Percentiles rank a stretch among this genome's conserved stretches.
phyloP scores from a whole-genome alignment of 2,113 vertebrate species.

The Xenus cinereus region DNA sequence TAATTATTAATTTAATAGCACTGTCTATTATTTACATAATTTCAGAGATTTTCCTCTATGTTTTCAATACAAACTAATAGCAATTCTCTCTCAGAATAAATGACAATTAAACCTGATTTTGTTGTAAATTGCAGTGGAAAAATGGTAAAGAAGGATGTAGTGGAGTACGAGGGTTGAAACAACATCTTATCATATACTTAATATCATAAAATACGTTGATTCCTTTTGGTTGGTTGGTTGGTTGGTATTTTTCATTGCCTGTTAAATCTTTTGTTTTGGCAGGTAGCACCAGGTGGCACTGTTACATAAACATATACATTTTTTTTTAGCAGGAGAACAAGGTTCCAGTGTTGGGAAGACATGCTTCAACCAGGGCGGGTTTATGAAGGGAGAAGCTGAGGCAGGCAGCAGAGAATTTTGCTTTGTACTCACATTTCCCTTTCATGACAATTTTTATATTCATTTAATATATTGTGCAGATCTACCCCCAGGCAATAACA shows the following conservation, averaged over 20 bases:
- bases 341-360: neutral
- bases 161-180: neutral
- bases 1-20: neutral
- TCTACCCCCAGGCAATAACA: neutral
- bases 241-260: neutral
- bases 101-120: neutral
- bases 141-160: neutral
- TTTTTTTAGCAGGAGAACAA: neutral
- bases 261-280: neutral
- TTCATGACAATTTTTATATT: neutral
- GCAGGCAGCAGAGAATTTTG: neutral
- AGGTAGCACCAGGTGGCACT: slow-evolving; percentile 67
- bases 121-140: neutral
- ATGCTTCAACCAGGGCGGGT: neutral
- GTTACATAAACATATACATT: slow-evolving; percentile 26
- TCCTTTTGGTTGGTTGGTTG: neutral
- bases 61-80: neutral
- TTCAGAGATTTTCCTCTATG: neutral
- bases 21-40: neutral
- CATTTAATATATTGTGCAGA: neutral
- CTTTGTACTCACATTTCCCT: neutral
- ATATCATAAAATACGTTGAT: neutral
- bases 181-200: neutral
- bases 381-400: neutral
- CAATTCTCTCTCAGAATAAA: neutral